Evolutionary conservation across 2,888 invertebrate genomes (phyloP), one percentile per base, ranked within the genome.

Genomic region (Mechanitis mazaeus): DNA sequence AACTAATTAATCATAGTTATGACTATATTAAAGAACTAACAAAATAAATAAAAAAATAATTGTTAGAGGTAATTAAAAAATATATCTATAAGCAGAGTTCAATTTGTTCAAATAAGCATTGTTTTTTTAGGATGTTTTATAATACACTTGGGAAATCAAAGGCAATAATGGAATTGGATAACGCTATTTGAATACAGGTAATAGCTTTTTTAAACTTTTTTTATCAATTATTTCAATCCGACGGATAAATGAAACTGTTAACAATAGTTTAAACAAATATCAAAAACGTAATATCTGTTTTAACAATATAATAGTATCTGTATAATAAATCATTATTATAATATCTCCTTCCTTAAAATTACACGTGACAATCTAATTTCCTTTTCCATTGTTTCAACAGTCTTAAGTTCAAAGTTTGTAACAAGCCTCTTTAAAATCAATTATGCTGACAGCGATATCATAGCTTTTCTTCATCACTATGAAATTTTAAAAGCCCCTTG

Each of bases 61-160:
- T 20, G 20, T 20, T 20, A 20, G 20, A 20, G 20, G 20, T 20
- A 20, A 20, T 20, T 20, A 20, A 20, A 20, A 20, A 20, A 20
- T 20, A 20, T 20, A 20, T 20, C 20, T 20, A 20, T 20, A 20
- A 20, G 20, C 20, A 20, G 20, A 20, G 20, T 20, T 20, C 20
- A 20, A 20, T 20, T 20, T 20, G 20, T 20, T 46, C 31, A 47
- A n/a, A 2, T n/a, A 33, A 35, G 33, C 20, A 12, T 55, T 47
- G 33, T 58, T 47, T 55, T 47, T 54, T 62, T 46, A 45, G 12
- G 35, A 38, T 31, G 9, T 7, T 46, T 42, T 28, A 38, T 54
- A 47, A n/a, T 42, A 47, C 63, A 59, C 59, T 11, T 33, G 63
- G 56, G 59, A 59, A 63, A 63, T 59, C 56, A 59, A 38, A 54